Evolutionary conservation across 2,888 invertebrate genomes (phyloP).

Genomic region (Sphaerophoria taeniata): DNA sequence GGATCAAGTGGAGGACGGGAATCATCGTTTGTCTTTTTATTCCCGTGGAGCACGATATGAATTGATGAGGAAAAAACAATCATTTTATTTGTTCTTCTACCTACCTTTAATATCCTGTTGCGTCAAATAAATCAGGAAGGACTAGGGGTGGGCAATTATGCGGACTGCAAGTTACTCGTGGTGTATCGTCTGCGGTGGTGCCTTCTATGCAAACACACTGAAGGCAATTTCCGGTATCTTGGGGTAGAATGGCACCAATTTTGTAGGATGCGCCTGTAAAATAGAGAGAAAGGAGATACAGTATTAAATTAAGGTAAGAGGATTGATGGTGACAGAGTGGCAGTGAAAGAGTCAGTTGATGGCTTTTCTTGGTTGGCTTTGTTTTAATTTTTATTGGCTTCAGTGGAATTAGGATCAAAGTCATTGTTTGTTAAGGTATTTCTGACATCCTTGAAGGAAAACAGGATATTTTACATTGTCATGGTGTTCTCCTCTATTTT

Average conservation of each 20-base stretch:
- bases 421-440: no score
- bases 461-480: no score
- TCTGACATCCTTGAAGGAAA: no score
- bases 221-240: slow-evolving; percentile 88
- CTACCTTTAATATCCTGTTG: slow-evolving; percentile 82
- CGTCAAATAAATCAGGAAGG: slow-evolving; percentile 82
- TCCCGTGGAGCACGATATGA: slow-evolving; percentile 7
- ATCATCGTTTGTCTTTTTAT: slow-evolving; percentile 6
- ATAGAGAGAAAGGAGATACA: slow-evolving; percentile 41
- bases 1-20: background rate
- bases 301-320: background rate
- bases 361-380: slow-evolving; percentile 22
- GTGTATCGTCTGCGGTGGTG: slow-evolving; percentile 82
- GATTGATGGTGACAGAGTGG: background rate
- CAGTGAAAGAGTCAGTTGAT: background rate
- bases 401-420: no score
- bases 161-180: slow-evolving; percentile 82
- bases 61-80: background rate
- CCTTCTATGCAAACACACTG: slow-evolving; percentile 87
- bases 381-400: background rate
- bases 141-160: slow-evolving; percentile 83
- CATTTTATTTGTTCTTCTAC: slow-evolving; percentile 55
- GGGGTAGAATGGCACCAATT: slow-evolving; percentile 87
- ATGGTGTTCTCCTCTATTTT: no score
- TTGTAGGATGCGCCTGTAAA: slow-evolving; percentile 86